These are phyloP conservation scores for Pandemis heparana DNA, from an alignment of 2,888 invertebrate genomes.

Conservation along the genomic window DNA sequence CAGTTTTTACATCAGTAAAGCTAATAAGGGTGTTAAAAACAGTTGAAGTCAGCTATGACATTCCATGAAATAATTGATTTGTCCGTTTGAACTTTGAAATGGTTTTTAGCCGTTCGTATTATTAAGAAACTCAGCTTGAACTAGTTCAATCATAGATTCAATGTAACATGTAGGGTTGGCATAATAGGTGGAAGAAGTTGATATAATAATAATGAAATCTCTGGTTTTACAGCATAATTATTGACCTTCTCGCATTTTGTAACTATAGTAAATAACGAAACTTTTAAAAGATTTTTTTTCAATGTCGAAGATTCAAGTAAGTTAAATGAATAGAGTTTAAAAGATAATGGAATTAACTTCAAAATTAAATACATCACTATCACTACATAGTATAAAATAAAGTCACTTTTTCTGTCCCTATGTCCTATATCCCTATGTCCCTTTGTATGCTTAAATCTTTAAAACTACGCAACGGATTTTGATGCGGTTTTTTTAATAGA, in stretches of 20 bases:
- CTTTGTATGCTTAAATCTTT: no score
- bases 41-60: no score
- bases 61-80: no score
- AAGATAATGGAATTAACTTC: background rate
- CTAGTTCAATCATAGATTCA: background rate
- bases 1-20: no score
- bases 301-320: background rate
- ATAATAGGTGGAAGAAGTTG: background rate
- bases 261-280: background rate
- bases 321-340: background rate
- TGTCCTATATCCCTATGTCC: no score
- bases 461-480: no score
- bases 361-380: background rate
- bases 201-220: background rate
- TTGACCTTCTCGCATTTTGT: background rate
- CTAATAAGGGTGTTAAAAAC: no score
- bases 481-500: no score
- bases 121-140: background rate
- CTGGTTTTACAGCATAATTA: background rate
- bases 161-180: no score
- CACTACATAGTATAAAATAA: no score
- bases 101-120: background rate
- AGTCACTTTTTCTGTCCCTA: no score
- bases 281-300: background rate
- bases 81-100: no score